These are phyloP conservation scores for Eremophila alpestris DNA, from an alignment of 2,797 vertebrate genomes.

Conservation along the genomic window DNA sequence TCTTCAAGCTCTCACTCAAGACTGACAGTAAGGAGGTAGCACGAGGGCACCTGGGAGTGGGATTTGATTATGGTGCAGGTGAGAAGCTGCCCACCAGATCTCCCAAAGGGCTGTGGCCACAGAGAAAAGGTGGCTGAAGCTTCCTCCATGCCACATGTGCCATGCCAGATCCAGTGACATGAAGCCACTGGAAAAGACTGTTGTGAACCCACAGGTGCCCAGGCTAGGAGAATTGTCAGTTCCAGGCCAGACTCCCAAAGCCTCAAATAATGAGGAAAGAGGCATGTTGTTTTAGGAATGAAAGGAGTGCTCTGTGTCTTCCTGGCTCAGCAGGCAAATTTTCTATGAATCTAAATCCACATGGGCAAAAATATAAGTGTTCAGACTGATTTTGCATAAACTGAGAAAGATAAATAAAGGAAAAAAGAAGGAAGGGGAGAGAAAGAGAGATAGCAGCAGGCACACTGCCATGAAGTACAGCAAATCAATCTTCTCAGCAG, in stretches of 20 bases:
- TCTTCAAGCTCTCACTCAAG: neutral
- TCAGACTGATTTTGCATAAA: constrained; percentile 31
- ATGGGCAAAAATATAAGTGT: neutral
- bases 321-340: neutral
- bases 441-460: neutral
- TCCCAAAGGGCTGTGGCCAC: neutral
- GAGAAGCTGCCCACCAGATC: neutral
- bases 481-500: constrained; percentile 55
- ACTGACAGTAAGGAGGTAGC: neutral
- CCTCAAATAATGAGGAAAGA: neutral
- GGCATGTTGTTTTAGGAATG: neutral
- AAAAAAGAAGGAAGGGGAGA: neutral
- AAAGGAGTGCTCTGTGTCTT: neutral
- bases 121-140: neutral
- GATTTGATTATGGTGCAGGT: neutral
- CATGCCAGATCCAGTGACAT: neutral
- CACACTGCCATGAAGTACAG: constrained; percentile 5
- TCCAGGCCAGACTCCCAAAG: neutral
- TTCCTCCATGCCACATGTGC: neutral
- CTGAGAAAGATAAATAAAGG: neutral
- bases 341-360: neutral
- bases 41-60: neutral
- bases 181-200: neutral
- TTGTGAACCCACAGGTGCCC: neutral
- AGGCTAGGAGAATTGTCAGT: neutral